Evolutionary conservation across 2,113 vertebrate genomes (phyloP).

Genomic region (Dipodomys stephensi): DNA sequence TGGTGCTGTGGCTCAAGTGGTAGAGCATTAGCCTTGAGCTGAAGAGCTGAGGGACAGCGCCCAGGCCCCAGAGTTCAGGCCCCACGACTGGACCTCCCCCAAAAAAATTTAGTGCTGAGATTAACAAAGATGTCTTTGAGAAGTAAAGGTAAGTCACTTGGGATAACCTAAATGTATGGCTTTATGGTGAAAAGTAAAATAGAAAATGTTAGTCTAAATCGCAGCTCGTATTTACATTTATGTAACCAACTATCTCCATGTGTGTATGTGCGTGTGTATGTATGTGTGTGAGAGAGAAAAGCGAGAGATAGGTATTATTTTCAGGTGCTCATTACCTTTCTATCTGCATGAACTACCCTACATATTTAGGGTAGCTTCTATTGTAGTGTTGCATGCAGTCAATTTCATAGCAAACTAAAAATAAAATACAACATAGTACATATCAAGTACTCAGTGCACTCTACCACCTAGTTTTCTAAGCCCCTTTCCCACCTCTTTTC

Average conservation of each 20-base stretch:
- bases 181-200: constrained; percentile 52
- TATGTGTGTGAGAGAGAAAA: no score
- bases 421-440: neutral
- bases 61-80: no score
- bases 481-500: neutral
- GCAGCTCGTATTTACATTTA: constrained; percentile 16
- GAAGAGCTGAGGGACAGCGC: no score
- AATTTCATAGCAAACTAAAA: neutral
- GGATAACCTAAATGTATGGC: neutral
- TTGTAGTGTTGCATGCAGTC: neutral
- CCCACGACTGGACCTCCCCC: no score
- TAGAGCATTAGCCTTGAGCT: no score
- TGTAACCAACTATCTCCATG: neutral
- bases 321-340: neutral
- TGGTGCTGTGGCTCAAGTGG: no score
- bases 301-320: neutral
- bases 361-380: neutral
- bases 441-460: neutral
- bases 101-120: neutral
- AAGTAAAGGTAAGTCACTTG: constrained; percentile 1
- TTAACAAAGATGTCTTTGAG: constrained; percentile 51
- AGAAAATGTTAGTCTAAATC: constrained; percentile 14
- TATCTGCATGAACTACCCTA: neutral
- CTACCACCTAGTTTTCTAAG: neutral
- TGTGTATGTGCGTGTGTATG: neutral